Evolutionary conservation across 2,113 vertebrate species (phyloP).

Genomic region (human): GRCh38 chr14:75738001-75738500

Average conservation of each 20-base stretch:
- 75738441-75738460: constrained; percentile 16
- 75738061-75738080: background rate
- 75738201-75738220: background rate
- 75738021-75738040: background rate
- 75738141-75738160: background rate
- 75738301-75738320: background rate
- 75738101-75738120: background rate
- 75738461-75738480: background rate
- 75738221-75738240: background rate
- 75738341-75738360: background rate
- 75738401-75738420: constrained; percentile 12
- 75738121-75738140: constrained; percentile 10
- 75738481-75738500: constrained; percentile 12
- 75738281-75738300: background rate
- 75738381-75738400: constrained; percentile 9
- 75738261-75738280: background rate
- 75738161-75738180: background rate
- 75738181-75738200: background rate
- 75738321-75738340: background rate
- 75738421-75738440: constrained; percentile 23
- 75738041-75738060: background rate
- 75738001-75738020: background rate
- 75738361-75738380: constrained; percentile 19
- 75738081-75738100: background rate
- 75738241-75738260: background rate